These are phyloP conservation scores for Nomada ferruginata DNA, from an alignment of 2,888 invertebrate species.

Conservation along the genomic window DNA sequence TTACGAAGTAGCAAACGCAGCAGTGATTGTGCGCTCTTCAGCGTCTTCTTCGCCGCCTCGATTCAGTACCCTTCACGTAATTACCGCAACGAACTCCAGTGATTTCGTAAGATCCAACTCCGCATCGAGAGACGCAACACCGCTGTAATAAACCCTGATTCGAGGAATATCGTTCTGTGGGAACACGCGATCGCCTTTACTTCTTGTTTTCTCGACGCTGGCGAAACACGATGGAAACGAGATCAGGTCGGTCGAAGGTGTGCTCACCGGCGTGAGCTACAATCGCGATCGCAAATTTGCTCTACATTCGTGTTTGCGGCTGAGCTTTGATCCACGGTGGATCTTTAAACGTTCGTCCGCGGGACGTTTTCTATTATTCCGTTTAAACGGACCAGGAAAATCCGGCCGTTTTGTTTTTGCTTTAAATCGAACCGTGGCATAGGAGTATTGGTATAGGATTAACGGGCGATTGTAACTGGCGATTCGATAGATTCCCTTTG, in stretches of 20 bases:
- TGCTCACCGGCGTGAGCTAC: too few species aligned
- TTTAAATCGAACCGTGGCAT: not conserved
- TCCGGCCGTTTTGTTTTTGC: not conserved
- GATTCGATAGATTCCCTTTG: not conserved
- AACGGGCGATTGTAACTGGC: not conserved
- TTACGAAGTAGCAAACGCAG: constrained; percentile 68
- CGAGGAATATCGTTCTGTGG: constrained; percentile 31
- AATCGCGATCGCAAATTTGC: constrained; percentile 11
- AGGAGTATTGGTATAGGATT: not conserved
- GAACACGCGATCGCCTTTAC: constrained; percentile 27
- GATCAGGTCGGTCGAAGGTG: not conserved
- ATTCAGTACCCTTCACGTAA: constrained; percentile 50
- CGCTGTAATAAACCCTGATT: constrained; percentile 53
- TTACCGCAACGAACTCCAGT: constrained; percentile 59
- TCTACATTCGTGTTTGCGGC: not conserved
- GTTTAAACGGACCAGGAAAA: not conserved
- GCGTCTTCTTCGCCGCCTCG: constrained; percentile 31
- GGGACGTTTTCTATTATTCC: constrained; percentile 9
- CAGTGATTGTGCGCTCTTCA: constrained; percentile 66
- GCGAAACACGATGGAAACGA: constrained; percentile 15
- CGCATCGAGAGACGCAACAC: constrained; percentile 41
- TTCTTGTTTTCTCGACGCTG: constrained; percentile 21
- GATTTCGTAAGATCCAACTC: constrained; percentile 59
- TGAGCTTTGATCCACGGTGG: constrained; percentile 1
- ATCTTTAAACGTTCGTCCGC: constrained; percentile 1